Evolutionary conservation across 2,113 vertebrate species (phyloP), one percentile per base, ranked within the genome.

Genomic region (Austrofundulus limnaeus): DNA sequence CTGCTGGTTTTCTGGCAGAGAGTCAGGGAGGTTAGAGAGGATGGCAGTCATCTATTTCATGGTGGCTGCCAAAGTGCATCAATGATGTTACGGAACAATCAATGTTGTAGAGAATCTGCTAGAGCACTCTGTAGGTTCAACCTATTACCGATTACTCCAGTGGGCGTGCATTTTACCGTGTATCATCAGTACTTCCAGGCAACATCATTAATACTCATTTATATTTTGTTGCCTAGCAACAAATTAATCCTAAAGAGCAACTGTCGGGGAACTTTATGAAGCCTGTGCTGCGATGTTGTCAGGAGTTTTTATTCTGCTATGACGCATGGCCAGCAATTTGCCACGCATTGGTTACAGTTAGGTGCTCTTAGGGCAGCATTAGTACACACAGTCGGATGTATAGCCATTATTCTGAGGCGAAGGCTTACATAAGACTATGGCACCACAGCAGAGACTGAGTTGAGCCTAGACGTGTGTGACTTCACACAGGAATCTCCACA

Each of bases 81-180:
- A 51, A 82, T 71, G 42, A 67, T 49, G 51, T 67, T 57, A 49
- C 56, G 69, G 31, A 52, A 53, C 47, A 67, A 85, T 87, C 74
- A 1, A 71, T 77, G 28, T 2, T n/a, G 54, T 55, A 19, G 28
- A n/a, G 38, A 62, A 56, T 63, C 58, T 41, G 49, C 56, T 77
- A 21, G 5, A 63, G 53, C 16, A 56, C 21, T 65, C n/a, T 53
- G 0, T 23, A 46, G 41, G 24, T 65, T 67, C 12, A 42, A 17
- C 21, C 34, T 16, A 5, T 56, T 56, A 20, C 48, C 28, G 23
- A 58, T 34, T 4, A 12, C 15, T 25, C 38, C 11, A 19, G 15
- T 15, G 6, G n/a, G 14, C 37, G n/a, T 31, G 17, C 37, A n/a
- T 19, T 43, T 34, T 3, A 14, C 5, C 23, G 11, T 15, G 55